phyloP scores from a whole-genome alignment of 2,797 vertebrate genomes.

The Tapera naevia region DNA sequence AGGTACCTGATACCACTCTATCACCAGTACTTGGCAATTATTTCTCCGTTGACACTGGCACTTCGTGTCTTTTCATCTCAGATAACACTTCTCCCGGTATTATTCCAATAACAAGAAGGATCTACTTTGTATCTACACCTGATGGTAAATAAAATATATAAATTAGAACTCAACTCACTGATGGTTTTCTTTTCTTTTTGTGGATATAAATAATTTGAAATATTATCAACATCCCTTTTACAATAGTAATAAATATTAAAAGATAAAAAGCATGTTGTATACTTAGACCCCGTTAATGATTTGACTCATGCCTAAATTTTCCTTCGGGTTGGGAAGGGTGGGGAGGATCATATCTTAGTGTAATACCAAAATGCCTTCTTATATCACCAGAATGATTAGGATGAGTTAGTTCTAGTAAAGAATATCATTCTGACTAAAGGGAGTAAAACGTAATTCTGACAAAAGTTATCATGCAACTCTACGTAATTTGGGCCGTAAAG shows the following conservation, averaged over 20 bases:
- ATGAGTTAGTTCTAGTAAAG: background rate
- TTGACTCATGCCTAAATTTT: background rate
- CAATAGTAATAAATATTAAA: background rate
- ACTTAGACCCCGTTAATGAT: background rate
- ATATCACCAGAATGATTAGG: background rate
- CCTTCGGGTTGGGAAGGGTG: background rate
- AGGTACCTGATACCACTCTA: background rate
- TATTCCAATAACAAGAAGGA: background rate
- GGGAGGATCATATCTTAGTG: background rate
- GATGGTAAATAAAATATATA: background rate
- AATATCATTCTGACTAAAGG: background rate
- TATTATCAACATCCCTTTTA: background rate
- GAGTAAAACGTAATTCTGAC: background rate
- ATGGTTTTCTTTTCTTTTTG: background rate
- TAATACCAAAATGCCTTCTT: background rate
- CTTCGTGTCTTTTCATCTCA: background rate
- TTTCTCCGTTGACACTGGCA: background rate
- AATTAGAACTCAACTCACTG: background rate
- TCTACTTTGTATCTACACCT: background rate
- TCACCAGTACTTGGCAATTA: background rate
- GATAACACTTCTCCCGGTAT: background rate
- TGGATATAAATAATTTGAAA: background rate
- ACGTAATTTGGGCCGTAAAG: background rate
- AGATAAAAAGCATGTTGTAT: background rate
- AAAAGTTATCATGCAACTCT: background rate